Evolutionary conservation across 2,888 invertebrate genomes (phyloP), one percentile per base, ranked within the genome.

Genomic region (Colostygia pectinataria): DNA sequence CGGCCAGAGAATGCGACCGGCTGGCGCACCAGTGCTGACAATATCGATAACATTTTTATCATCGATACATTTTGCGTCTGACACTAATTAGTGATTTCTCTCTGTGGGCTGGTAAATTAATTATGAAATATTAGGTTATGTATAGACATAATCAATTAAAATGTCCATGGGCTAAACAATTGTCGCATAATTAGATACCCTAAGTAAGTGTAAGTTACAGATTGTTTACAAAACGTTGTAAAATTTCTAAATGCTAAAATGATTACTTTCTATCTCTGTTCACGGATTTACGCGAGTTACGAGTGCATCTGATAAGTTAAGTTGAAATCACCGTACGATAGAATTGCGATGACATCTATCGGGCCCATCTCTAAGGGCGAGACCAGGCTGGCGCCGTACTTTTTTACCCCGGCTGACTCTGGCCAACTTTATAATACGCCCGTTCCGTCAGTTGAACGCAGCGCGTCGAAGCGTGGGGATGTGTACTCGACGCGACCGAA

Each of bases 351-450:
- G 65, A 71, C 69, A 73, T 65, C 63, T 57, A 52, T 42, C 42
- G 50, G 20, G 77, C 72, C 74, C 89, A 86, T 86, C 90, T 80
- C 90, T 90, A 87, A 82, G 86, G 87, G 87, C 89, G 81, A 84
- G 87, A 83, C 86, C 67, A 71, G 74, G 71, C 72, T 90, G 90
- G 90, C 90, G 90, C 90, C 89, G 85, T 68, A 76, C 83, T 86
- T 88, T 88, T 88, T 89, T 86, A 84, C 86, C 85, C 86, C 74
- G 80, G 61, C 63, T 63, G 63, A 68, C 67, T 74, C 69, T 61
- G 71, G 71, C 78, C 79, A 80, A 80, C 72, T 77, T 76, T 76
- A 72, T 65, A 71, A 64, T 65, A 69, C 71, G 68, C 62, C 65
- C 66, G 72, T 65, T 65, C 63, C 67, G 67, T 66, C 77, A 88